phyloP scores from a whole-genome alignment of 2,113 vertebrate genomes.

The Sphaerodactylus townsendi region DNA sequence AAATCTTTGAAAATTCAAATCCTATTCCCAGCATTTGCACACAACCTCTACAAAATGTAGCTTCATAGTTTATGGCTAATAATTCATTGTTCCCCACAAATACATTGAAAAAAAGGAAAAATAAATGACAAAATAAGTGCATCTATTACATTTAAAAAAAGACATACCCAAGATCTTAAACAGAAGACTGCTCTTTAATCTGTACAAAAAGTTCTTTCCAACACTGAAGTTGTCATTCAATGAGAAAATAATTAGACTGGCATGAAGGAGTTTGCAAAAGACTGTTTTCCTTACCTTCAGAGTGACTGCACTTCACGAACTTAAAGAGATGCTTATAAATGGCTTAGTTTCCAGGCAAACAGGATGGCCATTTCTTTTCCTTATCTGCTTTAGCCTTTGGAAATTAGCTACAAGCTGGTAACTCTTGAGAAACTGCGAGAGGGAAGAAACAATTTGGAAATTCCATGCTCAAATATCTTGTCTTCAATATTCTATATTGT shows the following conservation, averaged over 20 bases:
- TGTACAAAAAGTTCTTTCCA: neutral
- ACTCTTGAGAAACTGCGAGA: no score
- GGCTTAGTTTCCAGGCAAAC: no score
- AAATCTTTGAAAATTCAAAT: neutral
- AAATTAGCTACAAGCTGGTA: no score
- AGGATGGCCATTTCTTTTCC: no score
- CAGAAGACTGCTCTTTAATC: neutral
- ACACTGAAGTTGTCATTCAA: neutral
- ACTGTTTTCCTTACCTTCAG: slow-evolving; percentile 30
- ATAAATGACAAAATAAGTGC: neutral
- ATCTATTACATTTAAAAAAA: slow-evolving; percentile 8
- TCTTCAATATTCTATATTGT: no score
- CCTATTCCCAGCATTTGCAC: rapidly evolving
- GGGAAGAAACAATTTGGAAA: no score
- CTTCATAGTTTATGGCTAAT: neutral
- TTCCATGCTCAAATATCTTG: no score
- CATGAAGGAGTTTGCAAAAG: neutral
- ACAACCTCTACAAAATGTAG: neutral
- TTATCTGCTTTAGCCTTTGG: no score
- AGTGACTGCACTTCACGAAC: neutral
- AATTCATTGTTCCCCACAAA: neutral
- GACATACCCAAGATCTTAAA: slow-evolving; percentile 20
- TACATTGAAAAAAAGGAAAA: no score
- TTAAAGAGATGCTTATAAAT: no score
- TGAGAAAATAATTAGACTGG: slow-evolving; percentile 8